These are phyloP conservation scores for Thera obeliscata DNA, from an alignment of 2,888 invertebrate genomes.

Conservation along the genomic window DNA sequence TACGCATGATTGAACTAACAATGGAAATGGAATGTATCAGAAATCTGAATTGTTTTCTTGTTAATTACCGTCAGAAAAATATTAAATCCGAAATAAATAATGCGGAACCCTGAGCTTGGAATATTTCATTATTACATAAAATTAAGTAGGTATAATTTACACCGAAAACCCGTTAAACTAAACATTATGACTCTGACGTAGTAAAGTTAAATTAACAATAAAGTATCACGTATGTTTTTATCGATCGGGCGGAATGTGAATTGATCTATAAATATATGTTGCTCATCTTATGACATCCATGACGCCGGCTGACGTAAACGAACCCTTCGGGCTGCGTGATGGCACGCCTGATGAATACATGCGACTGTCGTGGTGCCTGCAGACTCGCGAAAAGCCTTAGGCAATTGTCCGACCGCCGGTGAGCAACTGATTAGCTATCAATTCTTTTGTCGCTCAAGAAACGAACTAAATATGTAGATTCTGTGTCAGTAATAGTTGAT, in stretches of 20 bases:
- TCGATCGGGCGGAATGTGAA: conserved; percentile 48
- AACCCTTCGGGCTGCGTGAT: conserved; percentile 46
- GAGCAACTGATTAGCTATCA: no score
- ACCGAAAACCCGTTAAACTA: conserved; percentile 29
- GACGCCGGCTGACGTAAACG: conserved; percentile 50
- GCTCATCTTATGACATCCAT: conserved; percentile 47
- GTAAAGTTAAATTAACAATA: conserved; percentile 28
- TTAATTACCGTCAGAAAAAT: no score
- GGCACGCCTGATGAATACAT: conserved; percentile 42
- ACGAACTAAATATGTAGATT: no score
- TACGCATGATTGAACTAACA: no score
- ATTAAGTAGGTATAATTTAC: conserved; percentile 18
- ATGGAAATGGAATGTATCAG: no score
- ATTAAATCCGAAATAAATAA: no score
- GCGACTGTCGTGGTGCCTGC: conserved; percentile 24
- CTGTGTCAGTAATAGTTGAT: no score
- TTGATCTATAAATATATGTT: conserved; percentile 46
- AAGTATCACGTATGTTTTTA: conserved; percentile 33
- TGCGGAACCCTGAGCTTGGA: not conserved
- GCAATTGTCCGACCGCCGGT: no score
- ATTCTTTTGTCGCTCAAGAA: no score
- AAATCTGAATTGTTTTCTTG: no score
- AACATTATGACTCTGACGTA: conserved; percentile 26
- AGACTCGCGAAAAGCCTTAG: conserved; percentile 3
- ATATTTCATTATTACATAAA: conserved; percentile 3